A percentile compares a stretch with the other conserved stretches of the same genome.
These are phyloP conservation scores for Platichthys stellatus DNA, from an alignment of 2,113 vertebrate genomes.

Conservation along the genomic window DNA sequence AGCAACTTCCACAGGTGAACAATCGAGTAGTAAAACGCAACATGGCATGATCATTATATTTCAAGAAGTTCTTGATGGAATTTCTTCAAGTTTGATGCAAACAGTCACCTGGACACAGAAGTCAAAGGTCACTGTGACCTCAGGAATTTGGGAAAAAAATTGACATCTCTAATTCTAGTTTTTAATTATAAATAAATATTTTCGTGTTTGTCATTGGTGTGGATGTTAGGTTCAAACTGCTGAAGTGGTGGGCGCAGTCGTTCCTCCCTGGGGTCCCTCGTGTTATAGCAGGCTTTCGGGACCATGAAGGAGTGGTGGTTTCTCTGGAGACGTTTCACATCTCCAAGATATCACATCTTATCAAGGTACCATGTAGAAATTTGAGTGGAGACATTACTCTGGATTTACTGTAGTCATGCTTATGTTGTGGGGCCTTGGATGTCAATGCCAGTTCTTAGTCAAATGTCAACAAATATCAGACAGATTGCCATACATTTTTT, in stretches of 20 bases:
- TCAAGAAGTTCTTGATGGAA: no score
- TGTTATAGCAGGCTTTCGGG: conserved; percentile 89
- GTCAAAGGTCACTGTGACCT: no score
- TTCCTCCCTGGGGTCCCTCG: conserved; percentile 90
- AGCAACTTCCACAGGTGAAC: conserved; percentile 89
- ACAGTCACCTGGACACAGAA: no score
- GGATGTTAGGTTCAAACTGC: conserved; percentile 86
- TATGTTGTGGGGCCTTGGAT: neutral
- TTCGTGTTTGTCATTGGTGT: neutral
- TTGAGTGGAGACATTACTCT: neutral
- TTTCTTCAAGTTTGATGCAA: no score
- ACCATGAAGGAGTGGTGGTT: conserved; percentile 85
- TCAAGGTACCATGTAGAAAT: conserved; percentile 78
- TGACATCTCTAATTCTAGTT: no score
- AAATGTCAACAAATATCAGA: neutral
- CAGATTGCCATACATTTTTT: neutral
- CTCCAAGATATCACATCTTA: conserved; percentile 88
- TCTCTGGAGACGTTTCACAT: conserved; percentile 86
- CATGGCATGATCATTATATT: no score
- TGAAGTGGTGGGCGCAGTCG: conserved; percentile 96
- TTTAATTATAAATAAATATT: no score
- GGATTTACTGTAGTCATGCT: neutral
- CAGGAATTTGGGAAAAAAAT: no score
- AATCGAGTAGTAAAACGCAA: no score
- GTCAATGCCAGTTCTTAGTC: no score